Conservation (phyloP, 2,113 vertebrate species). For the Asarcornis scutulata region DNA sequence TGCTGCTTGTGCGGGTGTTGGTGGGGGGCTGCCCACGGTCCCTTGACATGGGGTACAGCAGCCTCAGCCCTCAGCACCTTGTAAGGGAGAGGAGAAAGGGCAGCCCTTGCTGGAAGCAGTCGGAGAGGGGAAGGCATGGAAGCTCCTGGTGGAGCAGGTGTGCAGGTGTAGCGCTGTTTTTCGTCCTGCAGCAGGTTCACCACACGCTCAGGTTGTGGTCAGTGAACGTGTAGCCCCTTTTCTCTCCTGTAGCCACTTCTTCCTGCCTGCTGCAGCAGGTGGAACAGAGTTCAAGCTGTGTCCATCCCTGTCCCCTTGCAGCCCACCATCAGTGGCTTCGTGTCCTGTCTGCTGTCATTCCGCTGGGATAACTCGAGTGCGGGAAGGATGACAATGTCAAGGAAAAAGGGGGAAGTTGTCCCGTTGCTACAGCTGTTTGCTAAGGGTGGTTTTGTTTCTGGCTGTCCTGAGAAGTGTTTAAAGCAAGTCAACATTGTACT, state of each 20-base stretch:
- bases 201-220: not conserved
- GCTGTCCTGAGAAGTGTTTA: not conserved
- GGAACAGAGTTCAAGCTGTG: not conserved
- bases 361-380: not conserved
- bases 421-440: not conserved
- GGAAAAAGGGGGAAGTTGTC: not conserved
- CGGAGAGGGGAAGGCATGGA: not conserved
- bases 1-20: no score
- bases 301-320: accelerated
- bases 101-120: not conserved
- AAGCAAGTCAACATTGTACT: not conserved
- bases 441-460: not conserved
- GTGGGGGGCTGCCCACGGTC: no score
- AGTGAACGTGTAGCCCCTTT: not conserved
- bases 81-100: not conserved
- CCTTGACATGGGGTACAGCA: no score
- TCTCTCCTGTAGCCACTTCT: not conserved
- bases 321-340: not conserved
- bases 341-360: not conserved
- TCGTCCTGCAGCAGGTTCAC: not conserved
- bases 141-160: not conserved
- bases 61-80: no score
- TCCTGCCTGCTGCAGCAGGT: not conserved
- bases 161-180: not conserved
- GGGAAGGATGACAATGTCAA: not conserved